phyloP scores from a whole-genome alignment of 2,113 vertebrate species.

The Ictalurus punctatus region DNA sequence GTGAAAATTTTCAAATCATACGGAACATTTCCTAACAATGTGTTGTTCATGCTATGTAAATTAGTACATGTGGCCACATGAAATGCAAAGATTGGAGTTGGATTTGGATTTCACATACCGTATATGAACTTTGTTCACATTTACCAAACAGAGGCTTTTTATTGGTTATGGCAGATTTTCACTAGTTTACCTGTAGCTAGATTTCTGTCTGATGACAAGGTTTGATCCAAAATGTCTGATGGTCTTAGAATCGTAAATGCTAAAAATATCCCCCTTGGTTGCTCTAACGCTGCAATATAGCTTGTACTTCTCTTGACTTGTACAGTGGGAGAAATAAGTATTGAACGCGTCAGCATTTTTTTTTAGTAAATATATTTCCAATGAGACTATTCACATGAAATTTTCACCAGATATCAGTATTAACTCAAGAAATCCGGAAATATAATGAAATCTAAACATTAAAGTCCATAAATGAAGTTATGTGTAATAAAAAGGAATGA shows the following conservation, averaged over 20 bases:
- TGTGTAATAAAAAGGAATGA: no score
- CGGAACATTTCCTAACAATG: not conserved
- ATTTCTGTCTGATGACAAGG: not conserved
- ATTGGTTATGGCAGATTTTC: not conserved
- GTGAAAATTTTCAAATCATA: not conserved
- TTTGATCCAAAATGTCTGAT: not conserved
- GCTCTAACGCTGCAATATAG: not conserved
- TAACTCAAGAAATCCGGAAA: no score
- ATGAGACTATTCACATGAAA: no score
- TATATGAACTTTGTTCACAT: not conserved
- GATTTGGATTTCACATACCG: not conserved
- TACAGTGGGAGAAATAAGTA: no score
- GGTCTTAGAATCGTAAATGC: not conserved
- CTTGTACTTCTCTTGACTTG: not conserved
- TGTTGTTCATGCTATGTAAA: not conserved
- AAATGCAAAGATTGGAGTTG: not conserved
- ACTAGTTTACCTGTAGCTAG: not conserved
- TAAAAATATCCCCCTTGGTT: not conserved
- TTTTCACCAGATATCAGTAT: no score
- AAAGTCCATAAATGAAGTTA: no score
- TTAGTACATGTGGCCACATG: not conserved
- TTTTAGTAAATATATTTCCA: no score
- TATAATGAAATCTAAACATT: no score
- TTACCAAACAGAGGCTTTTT: not conserved
- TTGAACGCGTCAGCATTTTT: no score